Percentiles rank a stretch among this genome's conserved stretches.
Conservation (phyloP, 2,888 invertebrate genomes). For the Athetis lepigone region DNA sequence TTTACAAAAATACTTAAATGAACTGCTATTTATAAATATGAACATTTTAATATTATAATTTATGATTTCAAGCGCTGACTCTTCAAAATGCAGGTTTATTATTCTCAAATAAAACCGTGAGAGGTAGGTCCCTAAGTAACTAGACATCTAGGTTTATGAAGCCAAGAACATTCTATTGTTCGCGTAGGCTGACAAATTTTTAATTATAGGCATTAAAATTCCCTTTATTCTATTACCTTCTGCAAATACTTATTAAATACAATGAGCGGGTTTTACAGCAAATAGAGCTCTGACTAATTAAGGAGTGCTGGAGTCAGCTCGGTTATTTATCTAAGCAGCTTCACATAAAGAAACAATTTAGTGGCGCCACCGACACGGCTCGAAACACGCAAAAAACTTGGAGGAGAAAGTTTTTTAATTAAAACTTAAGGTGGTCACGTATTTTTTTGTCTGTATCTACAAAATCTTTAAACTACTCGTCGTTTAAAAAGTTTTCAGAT, state of each 20-base stretch:
- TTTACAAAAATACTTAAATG: not conserved
- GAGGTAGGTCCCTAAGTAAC: conserved; percentile 1
- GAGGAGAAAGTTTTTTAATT: conserved; percentile 60
- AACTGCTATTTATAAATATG: not conserved
- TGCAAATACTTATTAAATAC: conserved; percentile 31
- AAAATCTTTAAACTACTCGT: conserved; percentile 48
- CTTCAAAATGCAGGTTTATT: conserved; percentile 13
- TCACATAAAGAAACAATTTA: conserved; percentile 50
- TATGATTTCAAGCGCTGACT: conserved; percentile 5
- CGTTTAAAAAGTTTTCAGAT: conserved; percentile 49
- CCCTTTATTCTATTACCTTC: conserved; percentile 28
- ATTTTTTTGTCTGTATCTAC: conserved; percentile 54
- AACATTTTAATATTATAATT: conserved; percentile 20
- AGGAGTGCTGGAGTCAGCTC: conserved; percentile 13
- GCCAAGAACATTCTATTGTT: conserved; percentile 17
- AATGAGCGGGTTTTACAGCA: conserved; percentile 17
- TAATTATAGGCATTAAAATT: conserved; percentile 19
- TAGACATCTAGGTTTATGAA: conserved; percentile 32
- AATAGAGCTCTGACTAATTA: conserved; percentile 41
- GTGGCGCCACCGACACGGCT: conserved; percentile 35
- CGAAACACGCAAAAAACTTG: conserved; percentile 46
- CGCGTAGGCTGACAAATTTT: conserved; percentile 31
- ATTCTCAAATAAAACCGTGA: conserved; percentile 17
- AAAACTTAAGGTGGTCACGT: conserved; percentile 60
- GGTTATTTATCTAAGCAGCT: conserved; percentile 42